Conservation (phyloP, 2,888 invertebrate genomes). For the Tryphoninae sp. region DNA sequence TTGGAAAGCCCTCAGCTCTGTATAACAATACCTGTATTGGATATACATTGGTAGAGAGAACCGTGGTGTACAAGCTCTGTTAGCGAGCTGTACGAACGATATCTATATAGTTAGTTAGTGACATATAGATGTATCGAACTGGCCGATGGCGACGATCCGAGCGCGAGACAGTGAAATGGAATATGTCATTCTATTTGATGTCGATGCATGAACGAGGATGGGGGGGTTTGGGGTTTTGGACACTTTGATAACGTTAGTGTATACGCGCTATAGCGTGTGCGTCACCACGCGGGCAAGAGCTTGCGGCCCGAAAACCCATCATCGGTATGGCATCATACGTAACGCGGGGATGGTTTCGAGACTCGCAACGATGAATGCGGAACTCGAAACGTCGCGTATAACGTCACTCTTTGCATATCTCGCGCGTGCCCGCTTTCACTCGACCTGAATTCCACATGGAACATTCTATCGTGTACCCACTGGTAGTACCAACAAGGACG, state of each 20-base stretch:
- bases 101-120: too few species aligned
- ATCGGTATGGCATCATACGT: constrained; percentile 11
- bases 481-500: neutral
- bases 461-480: neutral
- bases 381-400: constrained; percentile 35
- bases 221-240: constrained; percentile 19
- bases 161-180: constrained; percentile 62
- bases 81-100: constrained; percentile 10
- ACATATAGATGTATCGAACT: neutral
- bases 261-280: constrained; percentile 2
- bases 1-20: neutral
- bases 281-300: neutral
- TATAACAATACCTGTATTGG: neutral
- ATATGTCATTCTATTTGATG: constrained; percentile 64
- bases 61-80: constrained; percentile 3
- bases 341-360: neutral
- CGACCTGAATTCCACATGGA: constrained; percentile 16
- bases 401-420: constrained; percentile 3
- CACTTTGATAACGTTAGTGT: constrained; percentile 40
- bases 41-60: neutral
- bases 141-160: constrained; percentile 43
- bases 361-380: neutral
- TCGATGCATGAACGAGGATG: constrained; percentile 36
- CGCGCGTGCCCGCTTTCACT: neutral
- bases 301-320: constrained; percentile 20